phyloP scores from a whole-genome alignment of 2,888 invertebrate genomes.

The Stegophylla sp. region DNA sequence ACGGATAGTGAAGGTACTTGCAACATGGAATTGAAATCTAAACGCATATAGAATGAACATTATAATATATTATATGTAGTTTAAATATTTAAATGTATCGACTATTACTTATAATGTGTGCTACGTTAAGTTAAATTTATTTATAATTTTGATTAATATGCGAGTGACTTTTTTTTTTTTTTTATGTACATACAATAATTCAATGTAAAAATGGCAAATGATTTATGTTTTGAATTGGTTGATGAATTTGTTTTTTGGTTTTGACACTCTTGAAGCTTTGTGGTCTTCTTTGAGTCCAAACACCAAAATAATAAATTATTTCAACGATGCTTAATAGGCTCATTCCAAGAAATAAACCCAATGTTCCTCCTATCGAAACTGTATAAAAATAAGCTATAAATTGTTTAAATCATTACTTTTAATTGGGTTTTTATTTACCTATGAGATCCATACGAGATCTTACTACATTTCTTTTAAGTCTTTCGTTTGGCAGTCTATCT shows the following conservation, averaged over 20 bases:
- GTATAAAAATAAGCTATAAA: slow-evolving; percentile 62
- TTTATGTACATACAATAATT: not conserved
- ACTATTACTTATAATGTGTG: no score
- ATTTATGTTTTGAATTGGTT: slow-evolving; percentile 15
- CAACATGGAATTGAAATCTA: slow-evolving; percentile 15
- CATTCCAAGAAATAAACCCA: slow-evolving; percentile 79
- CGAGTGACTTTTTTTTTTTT: not conserved
- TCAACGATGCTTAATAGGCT: slow-evolving; percentile 80
- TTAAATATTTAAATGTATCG: no score
- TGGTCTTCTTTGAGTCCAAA: slow-evolving; percentile 59
- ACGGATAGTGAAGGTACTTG: not conserved
- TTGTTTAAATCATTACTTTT: not conserved
- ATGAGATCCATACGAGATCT: slow-evolving; percentile 71
- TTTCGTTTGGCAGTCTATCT: slow-evolving; percentile 68
- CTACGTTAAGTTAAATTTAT: not conserved
- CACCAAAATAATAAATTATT: slow-evolving; percentile 70
- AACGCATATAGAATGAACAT: not conserved
- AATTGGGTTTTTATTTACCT: slow-evolving; percentile 66
- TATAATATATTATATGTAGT: no score
- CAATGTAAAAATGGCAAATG: slow-evolving; percentile 40
- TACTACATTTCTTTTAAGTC: slow-evolving; percentile 71
- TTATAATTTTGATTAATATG: not conserved
- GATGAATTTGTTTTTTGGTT: not conserved
- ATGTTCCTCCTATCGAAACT: slow-evolving; percentile 81
- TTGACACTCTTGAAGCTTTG: not conserved